Evolutionary conservation across 2,797 vertebrate species (phyloP).

Genomic region (Numenius phaeopus): DNA sequence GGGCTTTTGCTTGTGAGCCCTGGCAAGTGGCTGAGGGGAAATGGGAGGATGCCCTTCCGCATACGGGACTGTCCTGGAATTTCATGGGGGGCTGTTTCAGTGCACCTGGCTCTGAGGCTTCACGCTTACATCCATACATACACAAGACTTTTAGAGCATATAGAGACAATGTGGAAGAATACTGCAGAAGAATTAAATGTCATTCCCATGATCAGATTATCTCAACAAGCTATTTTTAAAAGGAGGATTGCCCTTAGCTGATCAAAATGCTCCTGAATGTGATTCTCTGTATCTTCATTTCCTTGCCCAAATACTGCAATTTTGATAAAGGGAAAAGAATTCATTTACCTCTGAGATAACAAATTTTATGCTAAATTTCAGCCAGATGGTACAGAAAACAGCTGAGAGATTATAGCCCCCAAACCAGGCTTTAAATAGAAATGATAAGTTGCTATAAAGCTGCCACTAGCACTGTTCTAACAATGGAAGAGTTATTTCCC

Average conservation of each 20-base stretch:
- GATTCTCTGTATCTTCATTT: neutral
- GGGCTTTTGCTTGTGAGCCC: neutral
- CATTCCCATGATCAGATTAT: accelerated
- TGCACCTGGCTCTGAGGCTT: neutral
- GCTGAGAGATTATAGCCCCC: slow-evolving; percentile 38
- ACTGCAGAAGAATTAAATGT: accelerated
- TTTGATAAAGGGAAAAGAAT: slow-evolving; percentile 19
- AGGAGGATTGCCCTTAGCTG: neutral
- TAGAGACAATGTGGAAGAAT: accelerated
- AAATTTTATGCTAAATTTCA: slow-evolving; percentile 59
- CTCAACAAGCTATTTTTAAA: neutral
- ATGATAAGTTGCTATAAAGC: slow-evolving; percentile 24
- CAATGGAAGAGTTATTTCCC: slow-evolving; percentile 31
- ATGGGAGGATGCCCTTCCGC: neutral
- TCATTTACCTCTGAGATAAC: slow-evolving; percentile 49
- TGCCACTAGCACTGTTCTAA: slow-evolving; percentile 22
- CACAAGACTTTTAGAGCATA: accelerated
- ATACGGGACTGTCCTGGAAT: neutral
- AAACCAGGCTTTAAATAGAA: slow-evolving; percentile 52
- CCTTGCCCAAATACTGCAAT: neutral
- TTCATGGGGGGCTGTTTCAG: too few species aligned
- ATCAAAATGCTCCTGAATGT: neutral
- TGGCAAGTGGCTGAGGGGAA: neutral
- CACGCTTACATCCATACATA: neutral
- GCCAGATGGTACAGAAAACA: slow-evolving; percentile 56